Conservation (phyloP, 2,888 invertebrate genomes). For the Drosophila helvetica region DNA sequence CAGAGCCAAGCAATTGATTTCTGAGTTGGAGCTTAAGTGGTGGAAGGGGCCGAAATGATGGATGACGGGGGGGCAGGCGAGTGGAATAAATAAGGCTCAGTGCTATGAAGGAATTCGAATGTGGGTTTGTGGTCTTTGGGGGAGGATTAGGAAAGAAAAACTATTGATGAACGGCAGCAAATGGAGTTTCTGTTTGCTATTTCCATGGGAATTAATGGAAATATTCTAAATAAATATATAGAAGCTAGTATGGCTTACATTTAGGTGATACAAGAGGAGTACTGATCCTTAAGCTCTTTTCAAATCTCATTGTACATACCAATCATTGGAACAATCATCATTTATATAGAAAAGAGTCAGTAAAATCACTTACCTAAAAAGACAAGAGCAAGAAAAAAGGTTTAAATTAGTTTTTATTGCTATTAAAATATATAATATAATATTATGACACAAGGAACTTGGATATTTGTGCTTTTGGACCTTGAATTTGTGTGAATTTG, state of each 20-base stretch:
- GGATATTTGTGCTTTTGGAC: not conserved
- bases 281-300: not conserved
- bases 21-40: conserved; percentile 9
- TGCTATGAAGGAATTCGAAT: not conserved
- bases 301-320: conserved; percentile 42
- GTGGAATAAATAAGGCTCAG: not conserved
- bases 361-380: conserved; percentile 60
- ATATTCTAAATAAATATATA: not conserved
- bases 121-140: not conserved
- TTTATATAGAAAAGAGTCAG: not conserved
- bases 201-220: not conserved
- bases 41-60: conserved; percentile 5
- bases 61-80: conserved; percentile 9
- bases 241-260: too few relatives aligned
- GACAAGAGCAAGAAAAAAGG: conserved; percentile 30
- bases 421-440: not conserved
- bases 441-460: not conserved
- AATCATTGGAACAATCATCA: not conserved
- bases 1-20: conserved; percentile 62
- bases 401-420: conserved; percentile 23
- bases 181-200: too few relatives aligned
- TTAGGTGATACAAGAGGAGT: not conserved
- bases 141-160: too few relatives aligned
- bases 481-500: not conserved
- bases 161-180: not conserved